Evolutionary conservation across 2,797 vertebrate species (phyloP).

Genomic region (Oreochromis mossambicus): DNA sequence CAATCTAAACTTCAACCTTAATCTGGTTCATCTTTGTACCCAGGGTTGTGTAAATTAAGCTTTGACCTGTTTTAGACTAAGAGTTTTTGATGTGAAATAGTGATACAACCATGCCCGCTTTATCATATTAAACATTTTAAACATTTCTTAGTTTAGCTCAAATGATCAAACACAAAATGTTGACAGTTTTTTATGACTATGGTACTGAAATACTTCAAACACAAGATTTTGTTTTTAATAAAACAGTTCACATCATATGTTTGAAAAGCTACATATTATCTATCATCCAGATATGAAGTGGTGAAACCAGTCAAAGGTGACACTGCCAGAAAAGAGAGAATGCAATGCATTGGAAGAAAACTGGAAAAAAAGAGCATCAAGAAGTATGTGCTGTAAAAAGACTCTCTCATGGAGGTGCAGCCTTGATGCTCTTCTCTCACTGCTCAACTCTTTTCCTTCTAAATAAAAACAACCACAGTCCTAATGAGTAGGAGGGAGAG

Average conservation of each 20-base stretch:
- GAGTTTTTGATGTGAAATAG: background rate
- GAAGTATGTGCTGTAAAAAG: background rate
- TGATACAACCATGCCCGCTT: background rate
- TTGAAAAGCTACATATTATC: background rate
- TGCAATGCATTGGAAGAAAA: background rate
- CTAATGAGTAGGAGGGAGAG: conserved; percentile 2
- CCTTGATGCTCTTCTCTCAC: background rate
- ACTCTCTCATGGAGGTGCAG: background rate
- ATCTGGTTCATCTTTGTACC: background rate
- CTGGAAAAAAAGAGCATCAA: background rate
- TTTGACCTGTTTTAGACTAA: background rate
- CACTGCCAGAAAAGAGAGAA: background rate
- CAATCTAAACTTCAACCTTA: background rate
- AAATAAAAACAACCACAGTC: background rate
- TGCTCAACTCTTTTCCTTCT: background rate
- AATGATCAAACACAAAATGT: background rate
- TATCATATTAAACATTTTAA: background rate
- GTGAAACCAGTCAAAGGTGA: background rate
- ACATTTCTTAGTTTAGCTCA: background rate
- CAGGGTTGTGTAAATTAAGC: background rate
- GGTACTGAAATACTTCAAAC: background rate
- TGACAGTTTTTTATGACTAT: rapidly evolving
- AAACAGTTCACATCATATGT: background rate
- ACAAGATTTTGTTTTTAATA: background rate
- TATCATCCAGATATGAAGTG: background rate